These are phyloP conservation scores for Leptodactylus fallax DNA, from an alignment of 2,797 vertebrate genomes.

Conservation along the genomic window DNA sequence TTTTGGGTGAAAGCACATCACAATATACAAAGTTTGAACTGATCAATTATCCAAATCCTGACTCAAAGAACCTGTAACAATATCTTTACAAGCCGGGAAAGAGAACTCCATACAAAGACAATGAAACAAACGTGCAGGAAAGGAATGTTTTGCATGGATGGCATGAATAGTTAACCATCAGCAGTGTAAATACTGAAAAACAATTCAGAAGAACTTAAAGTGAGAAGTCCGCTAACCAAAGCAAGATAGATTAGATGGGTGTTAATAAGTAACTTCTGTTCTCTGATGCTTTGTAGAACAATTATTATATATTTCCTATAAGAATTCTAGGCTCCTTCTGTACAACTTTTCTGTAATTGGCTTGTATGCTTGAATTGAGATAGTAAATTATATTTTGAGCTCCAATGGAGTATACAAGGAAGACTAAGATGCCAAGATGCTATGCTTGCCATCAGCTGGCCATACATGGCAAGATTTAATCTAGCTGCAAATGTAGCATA, in stretches of 20 bases:
- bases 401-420: too few species aligned
- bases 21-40: conserved; percentile 9
- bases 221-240: not conserved
- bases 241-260: not conserved
- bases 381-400: too few species aligned
- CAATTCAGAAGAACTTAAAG: conserved; percentile 19
- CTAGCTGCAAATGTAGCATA: not conserved
- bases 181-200: conserved; percentile 13
- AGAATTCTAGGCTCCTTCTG: too few species aligned
- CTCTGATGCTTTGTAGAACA: not conserved
- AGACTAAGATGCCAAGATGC: too few species aligned
- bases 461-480: not conserved
- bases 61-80: conserved; percentile 20
- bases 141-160: conserved; percentile 6
- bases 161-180: not conserved
- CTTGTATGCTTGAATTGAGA: too few species aligned
- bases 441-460: not conserved
- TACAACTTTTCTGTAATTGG: too few species aligned
- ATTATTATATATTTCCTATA: not conserved
- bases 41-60: conserved; percentile 6
- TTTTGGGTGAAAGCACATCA: not conserved
- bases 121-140: not conserved
- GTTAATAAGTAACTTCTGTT: not conserved
- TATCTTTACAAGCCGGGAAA: conserved; percentile 29
- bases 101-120: not conserved